phyloP scores from a whole-genome alignment of 1,140 invertebrate species.

The Papilio xuthus region DNA sequence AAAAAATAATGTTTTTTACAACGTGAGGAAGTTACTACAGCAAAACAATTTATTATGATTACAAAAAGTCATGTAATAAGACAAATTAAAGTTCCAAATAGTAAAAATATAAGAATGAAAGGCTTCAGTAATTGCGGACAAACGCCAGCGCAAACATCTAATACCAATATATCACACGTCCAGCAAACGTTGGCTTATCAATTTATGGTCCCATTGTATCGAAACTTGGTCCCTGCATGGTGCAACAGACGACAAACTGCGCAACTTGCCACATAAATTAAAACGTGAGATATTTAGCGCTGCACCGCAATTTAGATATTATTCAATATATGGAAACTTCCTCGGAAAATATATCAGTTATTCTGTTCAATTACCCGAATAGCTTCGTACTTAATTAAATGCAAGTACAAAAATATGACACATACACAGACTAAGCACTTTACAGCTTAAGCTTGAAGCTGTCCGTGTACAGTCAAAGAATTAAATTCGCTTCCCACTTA shows the following conservation, averaged over 20 bases:
- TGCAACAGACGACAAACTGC: slow-evolving; percentile 57
- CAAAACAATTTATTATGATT: too few species aligned
- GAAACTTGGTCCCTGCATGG: slow-evolving; percentile 61
- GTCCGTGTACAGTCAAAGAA: too few species aligned
- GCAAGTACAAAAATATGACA: neutral
- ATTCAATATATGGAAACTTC: slow-evolving; percentile 37
- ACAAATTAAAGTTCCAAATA: neutral
- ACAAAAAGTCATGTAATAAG: too few species aligned
- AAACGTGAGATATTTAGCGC: slow-evolving; percentile 62
- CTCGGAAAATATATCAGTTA: slow-evolving; percentile 36
- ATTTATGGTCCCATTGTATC: slow-evolving; percentile 68
- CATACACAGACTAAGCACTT: neutral
- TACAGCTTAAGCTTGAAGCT: too few species aligned
- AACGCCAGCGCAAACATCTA: slow-evolving; percentile 47
- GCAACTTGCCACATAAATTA: slow-evolving; percentile 71
- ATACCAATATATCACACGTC: slow-evolving; percentile 56
- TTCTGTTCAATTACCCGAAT: slow-evolving; percentile 38
- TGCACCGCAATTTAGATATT: slow-evolving; percentile 41
- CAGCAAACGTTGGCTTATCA: slow-evolving; percentile 51
- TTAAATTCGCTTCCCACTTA: neutral
- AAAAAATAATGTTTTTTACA: too few species aligned
- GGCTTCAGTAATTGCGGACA: neutral
- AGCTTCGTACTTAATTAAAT: neutral
- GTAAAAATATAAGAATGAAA: neutral
- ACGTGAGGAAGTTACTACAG: too few species aligned